Evolutionary conservation across 2,113 vertebrate species (phyloP).

Genomic region (Collichthys lucidus): DNA sequence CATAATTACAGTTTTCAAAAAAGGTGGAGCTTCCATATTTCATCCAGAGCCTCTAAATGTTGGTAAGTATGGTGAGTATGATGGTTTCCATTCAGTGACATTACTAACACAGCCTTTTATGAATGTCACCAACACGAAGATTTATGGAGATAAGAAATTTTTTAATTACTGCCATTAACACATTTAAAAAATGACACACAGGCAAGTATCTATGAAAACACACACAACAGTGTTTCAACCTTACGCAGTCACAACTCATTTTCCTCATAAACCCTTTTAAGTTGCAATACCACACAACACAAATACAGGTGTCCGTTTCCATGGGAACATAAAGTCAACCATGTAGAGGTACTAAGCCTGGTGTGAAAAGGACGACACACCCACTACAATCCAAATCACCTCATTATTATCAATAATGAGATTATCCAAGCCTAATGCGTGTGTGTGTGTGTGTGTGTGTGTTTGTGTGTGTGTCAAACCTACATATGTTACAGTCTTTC

Average conservation of each 20-base stretch:
- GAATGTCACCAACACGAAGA: background rate
- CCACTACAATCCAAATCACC: slow-evolving; percentile 21
- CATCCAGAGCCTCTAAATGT: background rate
- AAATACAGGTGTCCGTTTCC: slow-evolving; percentile 13
- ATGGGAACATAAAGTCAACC: slow-evolving; percentile 15
- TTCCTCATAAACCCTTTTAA: background rate
- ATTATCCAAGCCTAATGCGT: background rate
- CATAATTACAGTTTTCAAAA: background rate
- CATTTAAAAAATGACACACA: background rate
- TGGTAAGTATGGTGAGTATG: background rate
- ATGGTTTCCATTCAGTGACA: background rate
- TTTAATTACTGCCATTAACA: background rate
- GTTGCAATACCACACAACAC: background rate
- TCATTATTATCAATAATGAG: background rate
- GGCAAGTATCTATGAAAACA: background rate
- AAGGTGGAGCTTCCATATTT: background rate
- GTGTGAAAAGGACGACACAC: background rate
- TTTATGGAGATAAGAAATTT: background rate
- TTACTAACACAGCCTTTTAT: background rate
- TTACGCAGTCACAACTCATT: slow-evolving; percentile 10
- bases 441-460: background rate
- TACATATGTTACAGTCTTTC: too few relatives aligned
- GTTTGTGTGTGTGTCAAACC: background rate
- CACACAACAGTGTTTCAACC: background rate
- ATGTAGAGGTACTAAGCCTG: background rate